Base-by-base conservation (phyloP, 2,113 vertebrate genomes). In the Fulica atra region DNA sequence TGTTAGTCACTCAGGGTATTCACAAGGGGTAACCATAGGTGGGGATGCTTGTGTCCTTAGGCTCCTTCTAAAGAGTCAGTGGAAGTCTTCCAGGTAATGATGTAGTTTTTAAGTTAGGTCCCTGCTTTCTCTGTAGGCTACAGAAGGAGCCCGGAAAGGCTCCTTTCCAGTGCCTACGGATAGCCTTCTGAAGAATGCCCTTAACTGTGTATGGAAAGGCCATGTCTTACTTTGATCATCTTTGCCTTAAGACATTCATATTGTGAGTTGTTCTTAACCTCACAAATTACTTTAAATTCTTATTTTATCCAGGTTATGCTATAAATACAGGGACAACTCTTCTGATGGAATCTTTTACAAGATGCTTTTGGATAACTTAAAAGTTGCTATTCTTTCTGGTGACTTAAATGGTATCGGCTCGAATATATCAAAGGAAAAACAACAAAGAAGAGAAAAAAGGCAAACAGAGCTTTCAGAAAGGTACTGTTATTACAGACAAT, bases 311-410 rank as follows among this genome's bases (percentile, higher is more conserved):
- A 98, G 97, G 84, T 94, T 98, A 38, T 97, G 90, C 81, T 92
- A 95, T 81, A 96, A 96, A 89, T 98, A 97, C 81, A 95, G 95
- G 54, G 78, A 97, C 76, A 88, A 25, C 13, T 57, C 64, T 86
- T 97, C 96, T 33, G 89, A 95, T 65, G 82, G 86, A 81, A 89
- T 98, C 72, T 84, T 96, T 68, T 98, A 98, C 80, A 96, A 88
- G 82, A 96, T 95, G 59, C 92, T 98, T 77, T 88, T 98, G 87
- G 90, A 81, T 33, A 88, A 85, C 81, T 56, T 98, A 24, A 97
- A 98, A 73, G 83, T 96, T 36, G 36, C 46, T 13, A 23, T 81
- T 85, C 72, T 78, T 33, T 73, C 93, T n/a, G 48, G 91, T 40
- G 77, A 81, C 92, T 94, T 92, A 77, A 91, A 57, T 20, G 40